These are phyloP conservation scores for Plecturocebus donacophilus DNA, from an alignment of 2,113 vertebrate genomes.

Conservation along the genomic window DNA sequence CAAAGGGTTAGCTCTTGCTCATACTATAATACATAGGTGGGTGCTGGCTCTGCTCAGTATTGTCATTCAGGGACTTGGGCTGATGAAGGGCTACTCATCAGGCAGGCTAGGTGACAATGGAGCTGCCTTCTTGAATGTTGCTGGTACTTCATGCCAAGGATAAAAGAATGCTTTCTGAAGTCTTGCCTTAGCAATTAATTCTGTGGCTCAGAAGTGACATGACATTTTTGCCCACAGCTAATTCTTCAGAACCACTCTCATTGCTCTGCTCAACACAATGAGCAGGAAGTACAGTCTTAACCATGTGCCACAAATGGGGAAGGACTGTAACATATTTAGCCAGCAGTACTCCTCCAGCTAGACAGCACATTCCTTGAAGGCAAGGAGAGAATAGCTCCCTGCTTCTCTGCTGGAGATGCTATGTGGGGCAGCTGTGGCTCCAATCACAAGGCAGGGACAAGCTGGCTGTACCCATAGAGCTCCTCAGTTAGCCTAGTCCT, in stretches of 20 bases:
- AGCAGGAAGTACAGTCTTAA: background rate
- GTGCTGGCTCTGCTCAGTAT: background rate
- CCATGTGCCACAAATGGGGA: background rate
- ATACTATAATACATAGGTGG: background rate
- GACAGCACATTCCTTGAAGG: background rate
- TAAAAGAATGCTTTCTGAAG: background rate
- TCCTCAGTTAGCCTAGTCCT: background rate
- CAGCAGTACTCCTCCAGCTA: background rate
- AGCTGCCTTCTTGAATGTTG: background rate
- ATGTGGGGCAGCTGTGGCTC: background rate
- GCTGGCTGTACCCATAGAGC: background rate
- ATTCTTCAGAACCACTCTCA: background rate
- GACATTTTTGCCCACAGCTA: background rate
- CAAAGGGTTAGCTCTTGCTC: background rate
- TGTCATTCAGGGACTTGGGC: background rate
- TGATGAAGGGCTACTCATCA: background rate
- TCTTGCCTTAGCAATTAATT: background rate
- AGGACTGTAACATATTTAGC: background rate
- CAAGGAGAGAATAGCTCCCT: background rate
- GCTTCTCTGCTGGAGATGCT: background rate
- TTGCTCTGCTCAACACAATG: background rate
- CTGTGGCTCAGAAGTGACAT: background rate
- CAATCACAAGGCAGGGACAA: background rate
- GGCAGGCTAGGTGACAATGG: background rate
- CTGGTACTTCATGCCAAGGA: background rate